Percentiles rank a stretch among this genome's conserved stretches.
phyloP scores from a whole-genome alignment of 2,113 vertebrate genomes.

The Propithecus coquereli region DNA sequence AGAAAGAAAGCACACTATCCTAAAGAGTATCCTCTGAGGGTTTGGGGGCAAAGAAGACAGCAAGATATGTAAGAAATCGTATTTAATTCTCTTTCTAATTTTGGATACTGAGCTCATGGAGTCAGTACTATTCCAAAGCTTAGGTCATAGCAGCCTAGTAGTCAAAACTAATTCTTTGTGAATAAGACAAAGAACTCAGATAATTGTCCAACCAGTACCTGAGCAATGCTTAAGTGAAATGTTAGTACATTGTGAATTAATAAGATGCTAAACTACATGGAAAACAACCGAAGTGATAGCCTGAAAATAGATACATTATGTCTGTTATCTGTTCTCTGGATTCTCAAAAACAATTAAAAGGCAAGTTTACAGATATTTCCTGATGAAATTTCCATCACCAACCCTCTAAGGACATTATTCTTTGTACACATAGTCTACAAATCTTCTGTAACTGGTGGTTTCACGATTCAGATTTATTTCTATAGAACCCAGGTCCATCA shows the following conservation, averaged over 20 bases:
- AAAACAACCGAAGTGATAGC: not conserved
- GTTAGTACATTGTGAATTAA: not conserved
- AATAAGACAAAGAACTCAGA: not conserved
- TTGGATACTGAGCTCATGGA: not conserved
- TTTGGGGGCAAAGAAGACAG: not conserved
- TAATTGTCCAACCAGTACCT: not conserved
- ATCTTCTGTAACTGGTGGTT: not conserved
- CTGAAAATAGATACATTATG: not conserved
- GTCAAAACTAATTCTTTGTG: not conserved
- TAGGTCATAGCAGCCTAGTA: not conserved
- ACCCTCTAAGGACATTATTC: not conserved
- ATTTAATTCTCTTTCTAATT: not conserved
- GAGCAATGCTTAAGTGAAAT: not conserved
- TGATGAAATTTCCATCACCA: not conserved
- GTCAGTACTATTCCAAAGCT: not conserved
- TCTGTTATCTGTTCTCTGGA: not conserved
- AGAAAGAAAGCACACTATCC: not conserved
- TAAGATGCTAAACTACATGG: not conserved
- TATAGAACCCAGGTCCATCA: not conserved
- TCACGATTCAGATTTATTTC: not conserved
- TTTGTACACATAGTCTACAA: not conserved
- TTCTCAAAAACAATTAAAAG: not conserved
- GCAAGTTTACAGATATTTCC: not conserved
- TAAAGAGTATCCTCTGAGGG: too few relatives aligned
- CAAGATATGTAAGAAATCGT: not conserved